A percentile compares a stretch with the other conserved stretches of the same genome.
Conservation (phyloP, 1,140 invertebrate species). For the Drosophila murphyi region DNA sequence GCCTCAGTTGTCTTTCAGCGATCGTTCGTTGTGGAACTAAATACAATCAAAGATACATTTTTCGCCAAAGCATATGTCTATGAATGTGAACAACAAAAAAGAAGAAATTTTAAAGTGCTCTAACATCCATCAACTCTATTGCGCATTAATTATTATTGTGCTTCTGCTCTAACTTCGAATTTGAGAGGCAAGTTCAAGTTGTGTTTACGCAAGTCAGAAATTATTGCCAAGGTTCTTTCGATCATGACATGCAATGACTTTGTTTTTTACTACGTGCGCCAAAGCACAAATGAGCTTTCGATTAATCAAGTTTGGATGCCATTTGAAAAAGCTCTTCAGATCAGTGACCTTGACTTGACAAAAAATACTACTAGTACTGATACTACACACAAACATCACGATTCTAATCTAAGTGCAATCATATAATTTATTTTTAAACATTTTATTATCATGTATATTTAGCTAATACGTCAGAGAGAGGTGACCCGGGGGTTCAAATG, state of each 20-base stretch:
- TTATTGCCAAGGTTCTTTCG: conserved; percentile 20
- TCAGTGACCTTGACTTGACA: conserved; percentile 58
- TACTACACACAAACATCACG: conserved; percentile 5
- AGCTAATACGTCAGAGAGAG: conserved; percentile 30
- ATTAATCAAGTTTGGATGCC: not conserved
- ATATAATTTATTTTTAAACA: conserved; percentile 40
- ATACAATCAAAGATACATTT: conserved; percentile 10
- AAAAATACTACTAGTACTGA: conserved; percentile 9
- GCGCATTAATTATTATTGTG: conserved; percentile 14
- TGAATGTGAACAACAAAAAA: too few relatives aligned
- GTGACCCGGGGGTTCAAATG: conserved; percentile 34
- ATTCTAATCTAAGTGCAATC: conserved; percentile 36
- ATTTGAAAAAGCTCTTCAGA: conserved; percentile 10
- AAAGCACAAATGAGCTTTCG: conserved; percentile 1
- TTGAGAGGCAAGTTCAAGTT: conserved; percentile 55
- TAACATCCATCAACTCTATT: conserved; percentile 32
- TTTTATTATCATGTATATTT: conserved; percentile 26
- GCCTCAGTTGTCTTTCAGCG: conserved; percentile 60
- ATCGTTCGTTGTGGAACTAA: conserved; percentile 55
- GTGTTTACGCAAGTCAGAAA: conserved; percentile 10
- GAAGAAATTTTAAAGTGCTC: conserved; percentile 14
- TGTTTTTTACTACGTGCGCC: not conserved
- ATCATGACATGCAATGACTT: conserved; percentile 10
- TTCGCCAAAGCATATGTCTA: not conserved
- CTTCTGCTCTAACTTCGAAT: conserved; percentile 12